Conservation (phyloP, 92 coral and sea anemone species). For the Siderastrea siderea region DNA sequence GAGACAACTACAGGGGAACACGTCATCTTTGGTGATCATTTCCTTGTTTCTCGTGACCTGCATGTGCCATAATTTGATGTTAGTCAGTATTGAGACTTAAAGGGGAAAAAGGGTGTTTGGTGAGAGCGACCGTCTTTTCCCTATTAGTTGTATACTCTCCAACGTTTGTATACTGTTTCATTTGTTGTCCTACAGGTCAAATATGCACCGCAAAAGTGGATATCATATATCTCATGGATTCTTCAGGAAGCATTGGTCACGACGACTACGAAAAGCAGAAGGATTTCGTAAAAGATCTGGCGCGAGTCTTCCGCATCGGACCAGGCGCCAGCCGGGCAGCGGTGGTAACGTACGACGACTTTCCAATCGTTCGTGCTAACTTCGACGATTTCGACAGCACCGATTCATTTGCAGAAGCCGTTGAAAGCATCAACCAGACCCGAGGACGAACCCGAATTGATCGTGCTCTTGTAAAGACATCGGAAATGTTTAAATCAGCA, state of each 20-base stretch:
- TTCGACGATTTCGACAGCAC: slow-evolving; percentile 66
- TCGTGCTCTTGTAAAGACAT: slow-evolving; percentile 65
- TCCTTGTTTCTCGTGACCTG: no score
- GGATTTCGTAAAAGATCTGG: slow-evolving; percentile 84
- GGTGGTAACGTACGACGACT: slow-evolving; percentile 75
- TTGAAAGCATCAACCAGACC: slow-evolving; percentile 70
- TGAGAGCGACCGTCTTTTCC: no score
- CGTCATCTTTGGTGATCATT: no score
- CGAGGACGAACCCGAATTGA: slow-evolving; percentile 82
- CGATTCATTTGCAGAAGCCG: slow-evolving; percentile 71
- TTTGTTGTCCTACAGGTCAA: slow-evolving; percentile 21
- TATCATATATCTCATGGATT: slow-evolving; percentile 83
- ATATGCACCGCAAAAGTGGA: slow-evolving; percentile 74
- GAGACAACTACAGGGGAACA: no score
- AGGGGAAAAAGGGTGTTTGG: no score
- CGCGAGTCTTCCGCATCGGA: slow-evolving; percentile 72
- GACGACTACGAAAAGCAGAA: slow-evolving; percentile 74
- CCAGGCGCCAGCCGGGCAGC: slow-evolving; percentile 76
- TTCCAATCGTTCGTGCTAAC: slow-evolving; percentile 55
- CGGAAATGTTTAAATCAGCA: slow-evolving; percentile 30
- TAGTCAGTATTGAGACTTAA: no score
- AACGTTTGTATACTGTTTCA: no score
- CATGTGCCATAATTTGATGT: no score
- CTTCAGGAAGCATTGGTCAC: slow-evolving; percentile 78
- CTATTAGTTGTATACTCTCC: no score